Evolutionary conservation across 2,888 invertebrate genomes (phyloP).

Genomic region (Tetragonisca angustula): DNA sequence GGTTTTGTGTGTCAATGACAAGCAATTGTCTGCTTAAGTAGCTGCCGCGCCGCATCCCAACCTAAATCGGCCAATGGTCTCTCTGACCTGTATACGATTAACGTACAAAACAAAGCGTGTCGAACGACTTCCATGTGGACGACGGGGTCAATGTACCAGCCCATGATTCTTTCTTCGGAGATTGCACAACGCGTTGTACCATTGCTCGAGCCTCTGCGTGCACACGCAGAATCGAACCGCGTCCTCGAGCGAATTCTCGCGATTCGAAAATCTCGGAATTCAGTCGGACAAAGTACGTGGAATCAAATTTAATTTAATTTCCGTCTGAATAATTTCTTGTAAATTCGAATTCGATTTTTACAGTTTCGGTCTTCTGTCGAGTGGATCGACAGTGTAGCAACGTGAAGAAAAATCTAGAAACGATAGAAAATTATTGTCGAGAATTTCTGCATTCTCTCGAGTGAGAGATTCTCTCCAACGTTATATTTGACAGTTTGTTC

Average conservation of each 20-base stretch:
- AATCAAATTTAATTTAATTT: no score
- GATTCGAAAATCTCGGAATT: no score
- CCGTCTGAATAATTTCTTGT: not conserved
- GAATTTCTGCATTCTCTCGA: no score
- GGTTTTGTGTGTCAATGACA: constrained; percentile 78
- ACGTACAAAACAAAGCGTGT: constrained; percentile 73
- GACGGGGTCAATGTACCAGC: constrained; percentile 68
- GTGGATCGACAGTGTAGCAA: not conserved
- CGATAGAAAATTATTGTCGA: no score
- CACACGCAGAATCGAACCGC: no score
- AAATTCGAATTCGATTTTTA: not conserved
- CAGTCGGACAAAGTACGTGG: no score
- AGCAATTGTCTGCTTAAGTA: constrained; percentile 78
- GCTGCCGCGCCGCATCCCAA: constrained; percentile 68
- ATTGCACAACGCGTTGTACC: constrained; percentile 32
- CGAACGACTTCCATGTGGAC: constrained; percentile 64
- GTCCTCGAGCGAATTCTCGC: no score
- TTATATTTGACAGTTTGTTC: not conserved
- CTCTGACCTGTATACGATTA: constrained; percentile 76
- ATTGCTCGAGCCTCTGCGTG: not conserved
- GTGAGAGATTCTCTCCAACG: not conserved
- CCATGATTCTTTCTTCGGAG: constrained; percentile 46
- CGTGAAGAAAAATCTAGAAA: no score
- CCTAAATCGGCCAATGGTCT: constrained; percentile 75
- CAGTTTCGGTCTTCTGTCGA: not conserved